These are phyloP conservation scores for Odontamblyopus rebecca DNA, from an alignment of 2,797 vertebrate genomes.

Conservation along the genomic window DNA sequence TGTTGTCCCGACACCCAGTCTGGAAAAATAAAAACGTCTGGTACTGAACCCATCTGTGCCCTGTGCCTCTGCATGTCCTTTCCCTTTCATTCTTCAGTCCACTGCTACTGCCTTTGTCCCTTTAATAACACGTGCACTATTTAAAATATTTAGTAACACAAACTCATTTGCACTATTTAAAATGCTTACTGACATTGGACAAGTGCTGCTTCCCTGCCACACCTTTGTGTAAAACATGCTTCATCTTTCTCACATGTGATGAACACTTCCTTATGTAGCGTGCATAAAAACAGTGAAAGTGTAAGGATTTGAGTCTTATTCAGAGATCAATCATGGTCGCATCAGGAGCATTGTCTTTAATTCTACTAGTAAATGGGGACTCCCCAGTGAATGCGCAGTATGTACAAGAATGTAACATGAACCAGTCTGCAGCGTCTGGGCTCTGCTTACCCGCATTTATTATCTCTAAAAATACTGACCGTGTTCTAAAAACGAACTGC, in stretches of 20 bases:
- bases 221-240: slow-evolving; percentile 4
- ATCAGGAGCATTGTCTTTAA: neutral
- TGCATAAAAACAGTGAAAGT: neutral
- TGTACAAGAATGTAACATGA: slow-evolving; percentile 68
- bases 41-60: slow-evolving; percentile 50
- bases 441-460: slow-evolving; percentile 72
- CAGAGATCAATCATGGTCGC: neutral
- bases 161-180: slow-evolving; percentile 32
- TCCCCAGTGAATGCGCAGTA: slow-evolving; percentile 37
- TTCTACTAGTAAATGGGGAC: neutral
- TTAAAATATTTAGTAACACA: slow-evolving; percentile 37
- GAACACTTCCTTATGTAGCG: neutral
- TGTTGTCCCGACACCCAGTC: slow-evolving; percentile 78
- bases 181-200: slow-evolving; percentile 15
- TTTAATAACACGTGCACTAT: slow-evolving; percentile 42
- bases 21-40: slow-evolving; percentile 62
- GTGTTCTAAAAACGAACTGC: slow-evolving; percentile 65
- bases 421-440: slow-evolving; percentile 53
- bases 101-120: slow-evolving; percentile 31
- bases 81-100: slow-evolving; percentile 33
- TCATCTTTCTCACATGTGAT: neutral
- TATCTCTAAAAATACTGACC: slow-evolving; percentile 76
- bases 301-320: neutral
- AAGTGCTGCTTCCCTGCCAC: neutral
- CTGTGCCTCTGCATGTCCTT: slow-evolving; percentile 56